Conservation (phyloP, 2,113 vertebrate genomes). For the Melospiza georgiana region DNA sequence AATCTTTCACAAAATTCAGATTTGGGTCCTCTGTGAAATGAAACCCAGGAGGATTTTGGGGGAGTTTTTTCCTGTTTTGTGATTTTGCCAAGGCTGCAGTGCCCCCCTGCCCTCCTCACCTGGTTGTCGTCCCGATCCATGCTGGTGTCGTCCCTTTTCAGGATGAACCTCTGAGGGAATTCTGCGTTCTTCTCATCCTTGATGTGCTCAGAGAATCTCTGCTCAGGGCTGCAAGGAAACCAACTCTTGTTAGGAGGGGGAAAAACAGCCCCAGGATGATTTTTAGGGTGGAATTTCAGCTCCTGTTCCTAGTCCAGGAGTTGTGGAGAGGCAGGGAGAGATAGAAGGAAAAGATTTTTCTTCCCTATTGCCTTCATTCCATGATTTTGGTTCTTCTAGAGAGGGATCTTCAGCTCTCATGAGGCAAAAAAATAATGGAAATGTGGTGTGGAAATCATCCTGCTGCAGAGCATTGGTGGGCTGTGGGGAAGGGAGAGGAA, state of each 20-base stretch:
- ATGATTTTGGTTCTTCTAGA: not conserved
- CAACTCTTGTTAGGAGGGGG: not conserved
- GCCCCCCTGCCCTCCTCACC: slow-evolving; percentile 73
- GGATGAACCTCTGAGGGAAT: slow-evolving; percentile 97
- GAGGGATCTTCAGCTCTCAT: not conserved
- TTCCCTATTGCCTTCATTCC: not conserved
- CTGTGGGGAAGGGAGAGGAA: not conserved
- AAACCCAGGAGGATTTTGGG: not conserved
- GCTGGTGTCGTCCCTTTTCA: slow-evolving; percentile 95
- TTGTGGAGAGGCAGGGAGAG: not conserved
- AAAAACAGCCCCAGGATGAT: no score
- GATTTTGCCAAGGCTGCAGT: not conserved
- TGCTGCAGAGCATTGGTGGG: not conserved
- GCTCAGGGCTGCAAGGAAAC: slow-evolving; percentile 87
- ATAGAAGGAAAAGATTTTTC: not conserved
- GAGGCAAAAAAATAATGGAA: not conserved
- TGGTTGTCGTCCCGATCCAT: slow-evolving; percentile 99
- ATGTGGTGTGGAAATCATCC: not conserved
- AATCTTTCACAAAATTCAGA: not conserved
- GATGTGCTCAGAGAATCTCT: slow-evolving; percentile 98
- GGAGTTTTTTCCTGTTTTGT: not conserved
- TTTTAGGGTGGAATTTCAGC: not conserved
- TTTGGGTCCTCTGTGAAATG: not conserved
- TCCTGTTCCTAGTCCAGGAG: not conserved
- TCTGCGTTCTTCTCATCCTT: slow-evolving; percentile 95